phyloP scores from a whole-genome alignment of 2,797 vertebrate species.

The Ficedula albicollis region DNA sequence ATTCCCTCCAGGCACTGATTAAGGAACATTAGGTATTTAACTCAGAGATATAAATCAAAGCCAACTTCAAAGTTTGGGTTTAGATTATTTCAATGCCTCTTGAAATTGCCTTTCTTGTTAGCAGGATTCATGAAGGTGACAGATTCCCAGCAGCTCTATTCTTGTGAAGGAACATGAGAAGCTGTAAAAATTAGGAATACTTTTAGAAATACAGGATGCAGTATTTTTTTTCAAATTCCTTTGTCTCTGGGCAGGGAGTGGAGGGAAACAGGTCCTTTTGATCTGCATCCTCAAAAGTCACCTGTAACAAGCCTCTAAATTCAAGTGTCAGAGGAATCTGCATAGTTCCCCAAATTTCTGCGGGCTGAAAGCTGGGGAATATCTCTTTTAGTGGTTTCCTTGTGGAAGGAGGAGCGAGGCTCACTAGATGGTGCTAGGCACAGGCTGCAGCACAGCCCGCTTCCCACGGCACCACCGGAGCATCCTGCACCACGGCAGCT shows the following conservation, averaged over 20 bases:
- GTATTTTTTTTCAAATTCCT: neutral
- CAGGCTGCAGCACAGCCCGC: neutral
- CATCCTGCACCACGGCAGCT: neutral
- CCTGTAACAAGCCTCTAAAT: neutral
- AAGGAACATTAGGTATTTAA: neutral
- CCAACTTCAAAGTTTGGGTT: neutral
- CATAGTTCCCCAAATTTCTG: neutral
- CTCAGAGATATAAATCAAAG: neutral
- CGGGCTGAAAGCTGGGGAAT: too few relatives aligned
- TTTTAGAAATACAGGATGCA: neutral
- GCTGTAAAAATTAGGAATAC: neutral
- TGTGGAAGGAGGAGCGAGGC: rapidly evolving
- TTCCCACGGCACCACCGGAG: too few relatives aligned
- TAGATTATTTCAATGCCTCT: neutral
- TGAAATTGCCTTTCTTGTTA: neutral
- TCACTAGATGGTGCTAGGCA: constrained; percentile 55
- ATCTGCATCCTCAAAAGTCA: neutral
- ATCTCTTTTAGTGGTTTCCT: rapidly evolving
- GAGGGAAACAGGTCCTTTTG: neutral
- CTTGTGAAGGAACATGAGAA: neutral
- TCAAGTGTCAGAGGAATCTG: neutral
- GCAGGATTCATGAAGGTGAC: neutral
- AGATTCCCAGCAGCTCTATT: neutral
- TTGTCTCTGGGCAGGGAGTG: neutral
- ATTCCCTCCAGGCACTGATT: neutral